Evolutionary conservation across 2,797 vertebrate species (phyloP), one percentile per base, ranked within the genome.

Genomic region (Meriones psammophilus): DNA sequence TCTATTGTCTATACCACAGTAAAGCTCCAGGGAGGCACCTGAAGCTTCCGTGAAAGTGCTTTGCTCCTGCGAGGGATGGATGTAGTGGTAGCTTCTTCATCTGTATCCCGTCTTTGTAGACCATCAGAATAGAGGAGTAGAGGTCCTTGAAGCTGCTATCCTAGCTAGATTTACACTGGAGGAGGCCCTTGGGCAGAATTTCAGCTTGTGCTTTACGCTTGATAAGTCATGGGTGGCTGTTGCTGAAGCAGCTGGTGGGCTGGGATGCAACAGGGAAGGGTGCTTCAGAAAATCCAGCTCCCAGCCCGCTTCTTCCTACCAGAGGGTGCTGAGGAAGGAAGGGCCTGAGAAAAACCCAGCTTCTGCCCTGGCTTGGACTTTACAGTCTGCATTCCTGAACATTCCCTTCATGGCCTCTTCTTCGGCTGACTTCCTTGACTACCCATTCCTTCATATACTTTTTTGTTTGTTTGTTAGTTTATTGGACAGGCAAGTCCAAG

Each of bases 391-490:
- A 24, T 68, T 30, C 76, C 89, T 71, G 33, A 60, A 33, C 10
- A 5, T n/a, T 14, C 36, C 8, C 54, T 26, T 26, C 14, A 12
- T 42, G 54, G 7, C 58, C 46, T 79, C 22, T 8, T 4, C 26
- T 5, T 0, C 0, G 4, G 15, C 15, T 36, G 39, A 73, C 1
- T n/a, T 13, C 8, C 42, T 33, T n/a, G 18, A 60, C 22, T n/a
- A 42, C 26, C 39, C 18, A 5, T 80, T 71, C 56, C n/a, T 30
- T 64, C 36, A 33, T 22, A 50, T 50, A 50, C 50, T 50, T 10
- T 50, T 58, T 78, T 83, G 83, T 36, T 26, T 50, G 5, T 22
- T 77, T 88, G 33, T 60, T 26, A 36, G 5, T 22, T 77, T 88
- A 33, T 60, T 33, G 68, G 64, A 80, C 12, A 24, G 86, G 60